Percentiles rank a stretch among this genome's conserved stretches.
Conservation (phyloP, 2,888 invertebrate species). For the Matsumyia berberina region DNA sequence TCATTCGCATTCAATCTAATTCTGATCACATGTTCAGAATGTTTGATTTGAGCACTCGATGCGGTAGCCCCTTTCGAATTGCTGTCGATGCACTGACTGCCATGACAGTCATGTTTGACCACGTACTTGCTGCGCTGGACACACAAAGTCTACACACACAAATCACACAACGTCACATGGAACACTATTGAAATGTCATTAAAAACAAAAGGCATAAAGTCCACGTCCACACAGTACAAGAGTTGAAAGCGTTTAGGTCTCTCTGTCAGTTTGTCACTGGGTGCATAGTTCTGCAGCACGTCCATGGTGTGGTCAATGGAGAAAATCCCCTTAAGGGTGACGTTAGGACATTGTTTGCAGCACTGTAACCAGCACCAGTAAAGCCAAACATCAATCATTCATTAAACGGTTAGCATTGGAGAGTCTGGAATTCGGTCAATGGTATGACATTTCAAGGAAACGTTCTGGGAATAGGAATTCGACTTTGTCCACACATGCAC, state of each 20-base stretch:
- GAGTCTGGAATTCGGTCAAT: constrained; percentile 56
- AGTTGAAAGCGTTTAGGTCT: constrained; percentile 31
- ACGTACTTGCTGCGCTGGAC: constrained; percentile 7
- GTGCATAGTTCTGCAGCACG: constrained; percentile 25
- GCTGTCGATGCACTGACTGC: not conserved
- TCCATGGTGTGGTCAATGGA: constrained; percentile 5
- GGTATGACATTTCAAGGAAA: constrained; percentile 68
- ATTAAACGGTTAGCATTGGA: constrained; percentile 13
- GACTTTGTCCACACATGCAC: constrained; percentile 1
- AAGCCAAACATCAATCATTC: constrained; percentile 58
- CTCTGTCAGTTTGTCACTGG: constrained; percentile 43
- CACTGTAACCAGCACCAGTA: constrained; percentile 3
- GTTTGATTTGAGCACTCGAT: constrained; percentile 20
- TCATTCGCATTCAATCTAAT: constrained; percentile 34
- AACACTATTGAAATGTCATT: constrained; percentile 59
- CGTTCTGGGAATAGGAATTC: constrained; percentile 59
- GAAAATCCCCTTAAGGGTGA: constrained; percentile 46
- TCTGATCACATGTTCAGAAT: constrained; percentile 35
- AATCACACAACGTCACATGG: constrained; percentile 40
- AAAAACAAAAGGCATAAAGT: constrained; percentile 38
- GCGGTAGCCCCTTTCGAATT: constrained; percentile 18
- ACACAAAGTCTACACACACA: constrained; percentile 50
- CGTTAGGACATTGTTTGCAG: constrained; percentile 43
- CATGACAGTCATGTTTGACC: constrained; percentile 11
- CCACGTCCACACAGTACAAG: too few species aligned